A percentile compares a stretch with the other conserved stretches of the same genome.
These are phyloP conservation scores for Chiridota heheva DNA, from an alignment of 35 echinoderm and acorn worm genomes.

Conservation along the genomic window DNA sequence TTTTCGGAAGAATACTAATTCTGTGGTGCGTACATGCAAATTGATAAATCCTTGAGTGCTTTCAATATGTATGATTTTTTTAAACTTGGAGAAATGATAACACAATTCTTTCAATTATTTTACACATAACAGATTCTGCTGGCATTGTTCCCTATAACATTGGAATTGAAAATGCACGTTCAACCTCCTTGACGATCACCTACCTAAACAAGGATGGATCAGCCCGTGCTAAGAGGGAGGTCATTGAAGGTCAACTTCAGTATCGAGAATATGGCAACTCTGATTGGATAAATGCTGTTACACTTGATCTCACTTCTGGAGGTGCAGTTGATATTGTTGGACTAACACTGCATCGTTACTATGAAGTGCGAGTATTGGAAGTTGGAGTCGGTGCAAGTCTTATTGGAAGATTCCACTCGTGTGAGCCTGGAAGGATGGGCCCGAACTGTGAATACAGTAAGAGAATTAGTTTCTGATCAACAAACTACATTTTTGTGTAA, in stretches of 20 bases:
- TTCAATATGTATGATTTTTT: too few relatives aligned
- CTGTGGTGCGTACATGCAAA: too few relatives aligned
- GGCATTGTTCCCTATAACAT: slow-evolving; percentile 63
- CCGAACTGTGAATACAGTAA: slow-evolving; percentile 92
- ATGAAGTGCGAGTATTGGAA: slow-evolving; percentile 59
- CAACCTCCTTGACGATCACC: slow-evolving; percentile 57
- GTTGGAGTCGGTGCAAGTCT: slow-evolving; percentile 42
- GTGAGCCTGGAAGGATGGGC: slow-evolving; percentile 64
- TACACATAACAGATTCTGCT: slow-evolving; percentile 77
- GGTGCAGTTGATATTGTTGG: slow-evolving; percentile 53
- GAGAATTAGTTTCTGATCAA: too few relatives aligned
- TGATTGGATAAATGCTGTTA: slow-evolving; percentile 56
- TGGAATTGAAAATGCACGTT: slow-evolving; percentile 63
- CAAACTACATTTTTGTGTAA: too few relatives aligned
- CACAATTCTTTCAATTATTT: too few relatives aligned
- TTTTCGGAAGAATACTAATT: too few relatives aligned
- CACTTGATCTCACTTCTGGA: slow-evolving; percentile 1
- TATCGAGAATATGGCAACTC: slow-evolving; percentile 59
- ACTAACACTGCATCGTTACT: slow-evolving; percentile 63
- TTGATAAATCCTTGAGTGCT: too few relatives aligned
- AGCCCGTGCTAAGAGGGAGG: too few relatives aligned
- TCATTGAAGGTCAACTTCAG: slow-evolving; percentile 42
- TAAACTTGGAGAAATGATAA: too few relatives aligned
- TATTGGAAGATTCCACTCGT: slow-evolving; percentile 72
- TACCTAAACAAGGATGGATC: slow-evolving; percentile 12